Conservation (phyloP, 2,797 vertebrate species). For the Natrix natrix region DNA sequence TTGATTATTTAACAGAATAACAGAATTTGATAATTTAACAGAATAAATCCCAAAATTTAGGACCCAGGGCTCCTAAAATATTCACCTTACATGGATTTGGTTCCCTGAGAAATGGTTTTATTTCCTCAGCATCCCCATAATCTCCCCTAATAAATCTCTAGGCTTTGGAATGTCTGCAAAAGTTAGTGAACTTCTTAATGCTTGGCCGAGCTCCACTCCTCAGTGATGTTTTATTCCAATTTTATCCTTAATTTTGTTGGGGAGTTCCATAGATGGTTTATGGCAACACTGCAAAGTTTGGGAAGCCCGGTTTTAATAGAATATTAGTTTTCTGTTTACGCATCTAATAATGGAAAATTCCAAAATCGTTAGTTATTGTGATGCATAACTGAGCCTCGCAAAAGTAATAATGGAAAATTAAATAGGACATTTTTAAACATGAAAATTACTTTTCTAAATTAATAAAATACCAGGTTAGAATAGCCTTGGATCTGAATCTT, state of each 20-base stretch:
- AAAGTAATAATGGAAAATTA: background rate
- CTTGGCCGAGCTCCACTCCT: background rate
- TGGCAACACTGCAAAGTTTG: background rate
- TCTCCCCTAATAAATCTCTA: background rate
- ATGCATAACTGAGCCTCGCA: background rate
- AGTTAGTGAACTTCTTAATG: background rate
- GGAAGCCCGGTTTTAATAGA: background rate
- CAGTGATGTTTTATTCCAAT: background rate
- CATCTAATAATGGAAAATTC: background rate
- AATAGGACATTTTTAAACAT: background rate
- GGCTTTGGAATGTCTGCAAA: background rate
- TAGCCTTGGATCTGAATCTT: background rate
- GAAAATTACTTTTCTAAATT: background rate
- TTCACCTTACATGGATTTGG: background rate
- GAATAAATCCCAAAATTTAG: background rate
- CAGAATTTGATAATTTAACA: background rate
- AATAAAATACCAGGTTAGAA: background rate
- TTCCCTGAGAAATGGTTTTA: background rate
- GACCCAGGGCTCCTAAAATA: background rate
- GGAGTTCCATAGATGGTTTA: background rate
- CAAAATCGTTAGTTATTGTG: background rate
- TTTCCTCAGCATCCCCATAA: background rate
- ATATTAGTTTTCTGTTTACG: background rate
- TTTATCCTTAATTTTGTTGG: background rate
- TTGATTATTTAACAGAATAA: too few relatives aligned